Evolutionary conservation across 1,140 invertebrate species (phyloP).

Genomic region (Lepidurus couesii): DNA sequence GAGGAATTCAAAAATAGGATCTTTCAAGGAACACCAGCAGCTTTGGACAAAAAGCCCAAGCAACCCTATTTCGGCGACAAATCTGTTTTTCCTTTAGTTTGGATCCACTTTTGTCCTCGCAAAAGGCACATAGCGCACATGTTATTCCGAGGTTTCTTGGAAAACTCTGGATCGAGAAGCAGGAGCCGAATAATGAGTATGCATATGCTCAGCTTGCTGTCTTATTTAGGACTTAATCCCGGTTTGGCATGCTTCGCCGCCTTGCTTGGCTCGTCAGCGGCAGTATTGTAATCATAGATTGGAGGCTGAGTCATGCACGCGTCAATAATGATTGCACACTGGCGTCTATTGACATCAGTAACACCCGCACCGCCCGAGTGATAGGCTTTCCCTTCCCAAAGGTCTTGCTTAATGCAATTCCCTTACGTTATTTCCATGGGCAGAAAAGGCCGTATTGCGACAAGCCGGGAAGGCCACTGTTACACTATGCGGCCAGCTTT

Average conservation of each 20-base stretch:
- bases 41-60: not conserved
- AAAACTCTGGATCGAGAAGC: not conserved
- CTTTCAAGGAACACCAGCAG: not conserved
- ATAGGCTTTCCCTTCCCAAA: too few species aligned
- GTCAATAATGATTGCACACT: not conserved
- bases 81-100: constrained; percentile 1
- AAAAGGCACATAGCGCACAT: not conserved
- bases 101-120: not conserved
- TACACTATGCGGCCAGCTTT: too few species aligned
- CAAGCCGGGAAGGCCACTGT: too few species aligned
- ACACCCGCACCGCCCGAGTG: not conserved
- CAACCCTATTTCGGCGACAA: not conserved
- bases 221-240: not conserved
- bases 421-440: too few species aligned
- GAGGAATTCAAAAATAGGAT: not conserved
- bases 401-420: too few species aligned
- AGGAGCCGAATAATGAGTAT: constrained; percentile 10
- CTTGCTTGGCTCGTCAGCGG: not conserved
- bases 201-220: not conserved
- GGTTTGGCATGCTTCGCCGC: not conserved
- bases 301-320: constrained; percentile 9
- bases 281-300: constrained; percentile 19
- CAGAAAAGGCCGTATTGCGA: too few species aligned
- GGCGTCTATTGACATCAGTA: not conserved
- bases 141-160: not conserved